A percentile compares a stretch with the other conserved stretches of the same genome.
Conservation (phyloP, 2,888 invertebrate species). For the Conops quadrifasciatus region DNA sequence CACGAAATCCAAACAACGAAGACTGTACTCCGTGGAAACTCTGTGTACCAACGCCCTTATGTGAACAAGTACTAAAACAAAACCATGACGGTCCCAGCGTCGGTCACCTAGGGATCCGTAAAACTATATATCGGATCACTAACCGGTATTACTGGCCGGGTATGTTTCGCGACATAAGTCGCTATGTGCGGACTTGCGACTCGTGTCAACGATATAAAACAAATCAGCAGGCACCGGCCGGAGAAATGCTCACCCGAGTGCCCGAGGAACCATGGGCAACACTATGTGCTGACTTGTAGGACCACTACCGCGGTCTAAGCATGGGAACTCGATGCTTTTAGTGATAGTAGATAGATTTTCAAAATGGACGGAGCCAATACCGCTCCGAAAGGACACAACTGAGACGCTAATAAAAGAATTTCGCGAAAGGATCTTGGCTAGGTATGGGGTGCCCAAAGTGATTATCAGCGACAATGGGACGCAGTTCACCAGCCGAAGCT, state of each 20-base stretch:
- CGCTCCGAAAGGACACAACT: neutral
- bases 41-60: too few relatives aligned
- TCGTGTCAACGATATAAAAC: slow-evolving; percentile 27
- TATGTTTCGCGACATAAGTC: slow-evolving; percentile 8
- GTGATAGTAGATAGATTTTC: slow-evolving; percentile 26
- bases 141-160: slow-evolving; percentile 36
- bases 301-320: too few relatives aligned
- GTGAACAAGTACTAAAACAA: slow-evolving; percentile 13
- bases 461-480: neutral
- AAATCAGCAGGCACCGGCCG: too few relatives aligned
- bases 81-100: slow-evolving; percentile 7
- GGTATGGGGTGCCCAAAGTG: neutral
- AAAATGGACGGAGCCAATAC: slow-evolving; percentile 17
- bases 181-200: slow-evolving; percentile 13
- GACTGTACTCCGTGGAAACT: too few relatives aligned
- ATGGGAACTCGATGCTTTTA: slow-evolving; percentile 7
- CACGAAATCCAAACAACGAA: neutral
- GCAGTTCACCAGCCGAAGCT: slow-evolving; percentile 5
- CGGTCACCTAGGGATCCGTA: slow-evolving; percentile 27
- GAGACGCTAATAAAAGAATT: neutral
- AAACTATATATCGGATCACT: slow-evolving; percentile 10
- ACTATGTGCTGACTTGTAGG: slow-evolving; percentile 13
- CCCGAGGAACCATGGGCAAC: neutral
- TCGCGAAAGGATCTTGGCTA: neutral
- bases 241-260: neutral